Evolutionary conservation across 2,797 vertebrate species (phyloP).

Genomic region (Gallinago stenura): DNA sequence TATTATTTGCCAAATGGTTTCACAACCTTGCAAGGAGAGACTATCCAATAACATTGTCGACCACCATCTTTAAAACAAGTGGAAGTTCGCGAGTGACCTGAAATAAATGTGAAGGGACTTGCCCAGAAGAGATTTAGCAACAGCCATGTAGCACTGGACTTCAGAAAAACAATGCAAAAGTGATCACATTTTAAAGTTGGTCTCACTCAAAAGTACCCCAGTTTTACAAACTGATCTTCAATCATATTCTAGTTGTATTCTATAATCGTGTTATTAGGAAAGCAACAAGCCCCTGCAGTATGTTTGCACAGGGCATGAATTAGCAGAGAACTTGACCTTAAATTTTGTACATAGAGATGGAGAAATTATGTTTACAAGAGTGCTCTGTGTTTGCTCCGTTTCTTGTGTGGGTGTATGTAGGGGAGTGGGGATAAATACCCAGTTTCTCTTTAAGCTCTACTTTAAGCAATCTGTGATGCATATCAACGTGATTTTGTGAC

Average conservation of each 20-base stretch:
- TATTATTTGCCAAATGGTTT: neutral
- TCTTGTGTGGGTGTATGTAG: neutral
- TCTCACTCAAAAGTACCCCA: neutral
- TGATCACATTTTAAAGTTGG: neutral
- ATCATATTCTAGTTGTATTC: neutral
- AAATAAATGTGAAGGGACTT: neutral
- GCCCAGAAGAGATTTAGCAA: neutral
- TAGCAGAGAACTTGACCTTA: neutral
- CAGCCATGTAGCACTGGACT: neutral
- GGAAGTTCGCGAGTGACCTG: neutral
- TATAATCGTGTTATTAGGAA: neutral
- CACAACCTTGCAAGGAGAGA: neutral
- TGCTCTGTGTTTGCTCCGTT: fast-evolving
- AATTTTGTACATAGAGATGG: neutral
- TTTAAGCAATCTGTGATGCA: neutral
- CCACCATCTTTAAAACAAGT: neutral
- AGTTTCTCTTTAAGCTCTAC: neutral
- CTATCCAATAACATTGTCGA: neutral
- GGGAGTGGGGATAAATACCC: neutral
- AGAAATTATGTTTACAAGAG: neutral
- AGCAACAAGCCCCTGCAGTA: neutral
- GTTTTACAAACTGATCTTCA: neutral
- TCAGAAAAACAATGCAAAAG: neutral
- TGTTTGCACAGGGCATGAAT: neutral
- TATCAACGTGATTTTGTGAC: neutral